These are phyloP conservation scores for cattle (Bos taurus) DNA, from an alignment of 2,113 vertebrate genomes.

Conservation along the genomic window ARS-UCD2.0 NC_037349.1:45729501-45730000, in stretches of 20 bases:
- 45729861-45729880: not conserved
- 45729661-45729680: not conserved
- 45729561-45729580: not conserved
- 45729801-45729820: not conserved
- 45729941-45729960: not conserved
- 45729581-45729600: not conserved
- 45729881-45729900: not conserved
- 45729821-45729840: too few species aligned
- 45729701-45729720: not conserved
- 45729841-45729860: not conserved
- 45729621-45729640: not conserved
- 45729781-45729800: not conserved
- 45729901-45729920: not conserved
- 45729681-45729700: not conserved
- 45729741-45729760: not conserved
- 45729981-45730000: not conserved
- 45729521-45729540: not conserved
- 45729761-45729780: not conserved
- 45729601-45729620: not conserved
- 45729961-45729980: not conserved
- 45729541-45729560: not conserved
- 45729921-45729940: not conserved
- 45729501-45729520: not conserved
- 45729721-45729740: not conserved
- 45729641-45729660: not conserved